Evolutionary conservation across 2,113 vertebrate species (phyloP).

Genomic region (Calyptommatus sinebrachiatus): DNA sequence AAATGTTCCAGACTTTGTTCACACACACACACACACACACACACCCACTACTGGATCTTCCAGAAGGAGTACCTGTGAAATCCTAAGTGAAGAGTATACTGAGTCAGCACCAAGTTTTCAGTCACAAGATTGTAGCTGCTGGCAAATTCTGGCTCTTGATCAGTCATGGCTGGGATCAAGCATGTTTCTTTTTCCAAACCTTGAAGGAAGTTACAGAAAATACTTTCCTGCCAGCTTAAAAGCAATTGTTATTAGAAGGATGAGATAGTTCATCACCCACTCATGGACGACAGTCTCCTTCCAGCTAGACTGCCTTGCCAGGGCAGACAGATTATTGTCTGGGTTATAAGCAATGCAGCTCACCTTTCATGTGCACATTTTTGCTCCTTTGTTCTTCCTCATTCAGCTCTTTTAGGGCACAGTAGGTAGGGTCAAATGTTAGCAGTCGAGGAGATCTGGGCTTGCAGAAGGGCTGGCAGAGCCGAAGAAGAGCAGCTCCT

Average conservation of each 20-base stretch:
- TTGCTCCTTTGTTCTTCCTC: constrained; percentile 89
- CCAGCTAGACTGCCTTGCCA: not conserved
- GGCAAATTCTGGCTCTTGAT: constrained; percentile 79
- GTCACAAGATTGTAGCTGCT: constrained; percentile 94
- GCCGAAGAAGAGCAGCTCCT: constrained; percentile 88
- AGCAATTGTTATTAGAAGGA: not conserved
- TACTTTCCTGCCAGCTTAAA: accelerated
- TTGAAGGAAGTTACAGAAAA: constrained; percentile 58
- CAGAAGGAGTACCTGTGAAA: constrained; percentile 84
- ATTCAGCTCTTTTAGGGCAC: constrained; percentile 88
- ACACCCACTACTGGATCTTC: no score
- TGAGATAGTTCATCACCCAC: no score
- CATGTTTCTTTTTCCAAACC: constrained; percentile 96
- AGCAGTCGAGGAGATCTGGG: constrained; percentile 87
- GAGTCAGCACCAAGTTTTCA: constrained; percentile 93
- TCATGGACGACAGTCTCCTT: not conserved
- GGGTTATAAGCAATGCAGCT: not conserved
- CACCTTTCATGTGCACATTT: constrained; percentile 90
- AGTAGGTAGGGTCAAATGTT: constrained; percentile 95
- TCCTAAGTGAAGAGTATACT: constrained; percentile 89
- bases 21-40: no score
- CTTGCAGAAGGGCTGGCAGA: constrained; percentile 98
- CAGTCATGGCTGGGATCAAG: constrained; percentile 83
- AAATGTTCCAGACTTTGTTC: no score
- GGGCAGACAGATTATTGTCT: not conserved